Evolutionary conservation across 2,888 invertebrate genomes (phyloP).

Genomic region (Diplolepis rosae): DNA sequence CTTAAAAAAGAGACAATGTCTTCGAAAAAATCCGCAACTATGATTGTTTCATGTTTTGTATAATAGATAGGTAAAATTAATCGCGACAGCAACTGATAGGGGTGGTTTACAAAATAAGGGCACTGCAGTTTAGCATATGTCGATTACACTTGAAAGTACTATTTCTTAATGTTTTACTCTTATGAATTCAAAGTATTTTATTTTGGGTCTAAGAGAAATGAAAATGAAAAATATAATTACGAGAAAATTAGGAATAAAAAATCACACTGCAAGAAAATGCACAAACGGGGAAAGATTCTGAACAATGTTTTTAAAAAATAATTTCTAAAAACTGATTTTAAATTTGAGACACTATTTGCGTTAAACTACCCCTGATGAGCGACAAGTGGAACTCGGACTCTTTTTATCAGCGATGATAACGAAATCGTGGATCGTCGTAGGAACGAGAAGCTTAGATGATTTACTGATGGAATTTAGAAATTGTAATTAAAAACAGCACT

Average conservation of each 20-base stretch:
- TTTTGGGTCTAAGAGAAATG: neutral
- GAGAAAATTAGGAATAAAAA: neutral
- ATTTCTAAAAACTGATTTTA: neutral
- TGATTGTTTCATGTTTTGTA: conserved; percentile 21
- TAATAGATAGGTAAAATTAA: conserved; percentile 16
- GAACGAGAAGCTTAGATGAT: neutral
- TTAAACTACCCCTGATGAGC: conserved; percentile 24
- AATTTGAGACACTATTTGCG: neutral
- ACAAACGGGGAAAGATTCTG: neutral
- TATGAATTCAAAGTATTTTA: neutral
- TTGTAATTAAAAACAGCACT: neutral
- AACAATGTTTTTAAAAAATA: neutral
- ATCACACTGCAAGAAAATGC: neutral
- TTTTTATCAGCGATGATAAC: neutral
- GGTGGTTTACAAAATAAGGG: conserved; percentile 3
- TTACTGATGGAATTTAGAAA: neutral
- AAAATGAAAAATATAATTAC: neutral
- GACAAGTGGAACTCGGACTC: neutral
- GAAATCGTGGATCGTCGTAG: neutral
- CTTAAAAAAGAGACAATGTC: neutral
- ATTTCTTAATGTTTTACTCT: neutral
- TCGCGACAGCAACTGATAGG: neutral
- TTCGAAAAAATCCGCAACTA: conserved; percentile 1
- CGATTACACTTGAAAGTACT: neutral
- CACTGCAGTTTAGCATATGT: neutral